Evolutionary conservation across 2,888 invertebrate genomes (phyloP).

Genomic region (Imbricaverruca yamaguchii): DNA sequence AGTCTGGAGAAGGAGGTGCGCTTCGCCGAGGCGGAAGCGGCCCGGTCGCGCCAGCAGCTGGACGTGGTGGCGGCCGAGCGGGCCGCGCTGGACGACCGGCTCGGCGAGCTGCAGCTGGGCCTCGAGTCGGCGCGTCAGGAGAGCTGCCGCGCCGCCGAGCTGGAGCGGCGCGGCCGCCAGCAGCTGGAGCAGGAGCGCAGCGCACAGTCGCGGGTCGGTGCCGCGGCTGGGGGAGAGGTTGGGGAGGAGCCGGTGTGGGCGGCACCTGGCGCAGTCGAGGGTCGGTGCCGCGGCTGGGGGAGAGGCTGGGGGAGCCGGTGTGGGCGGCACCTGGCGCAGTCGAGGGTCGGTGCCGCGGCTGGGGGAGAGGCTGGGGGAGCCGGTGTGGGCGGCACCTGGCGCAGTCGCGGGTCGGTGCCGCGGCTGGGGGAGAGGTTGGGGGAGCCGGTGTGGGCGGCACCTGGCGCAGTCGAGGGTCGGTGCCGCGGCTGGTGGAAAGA

Average conservation of each 20-base stretch:
- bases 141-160: not conserved
- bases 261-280: not conserved
- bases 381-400: too few species aligned
- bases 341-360: not conserved
- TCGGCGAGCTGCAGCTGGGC: not conserved
- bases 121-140: not conserved
- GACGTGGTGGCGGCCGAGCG: not conserved
- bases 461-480: not conserved
- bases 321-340: not conserved
- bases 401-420: not conserved
- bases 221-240: not conserved
- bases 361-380: not conserved
- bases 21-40: not conserved
- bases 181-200: not conserved
- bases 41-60: not conserved
- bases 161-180: not conserved
- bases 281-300: not conserved
- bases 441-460: not conserved
- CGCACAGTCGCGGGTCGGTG: not conserved
- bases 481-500: not conserved
- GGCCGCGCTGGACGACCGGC: not conserved
- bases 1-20: slow-evolving; percentile 14
- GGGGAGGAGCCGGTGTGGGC: not conserved
- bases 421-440: not conserved
- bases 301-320: not conserved